These are phyloP conservation scores for Pachyramphus minor DNA, from an alignment of 2,113 vertebrate species.

Conservation along the genomic window DNA sequence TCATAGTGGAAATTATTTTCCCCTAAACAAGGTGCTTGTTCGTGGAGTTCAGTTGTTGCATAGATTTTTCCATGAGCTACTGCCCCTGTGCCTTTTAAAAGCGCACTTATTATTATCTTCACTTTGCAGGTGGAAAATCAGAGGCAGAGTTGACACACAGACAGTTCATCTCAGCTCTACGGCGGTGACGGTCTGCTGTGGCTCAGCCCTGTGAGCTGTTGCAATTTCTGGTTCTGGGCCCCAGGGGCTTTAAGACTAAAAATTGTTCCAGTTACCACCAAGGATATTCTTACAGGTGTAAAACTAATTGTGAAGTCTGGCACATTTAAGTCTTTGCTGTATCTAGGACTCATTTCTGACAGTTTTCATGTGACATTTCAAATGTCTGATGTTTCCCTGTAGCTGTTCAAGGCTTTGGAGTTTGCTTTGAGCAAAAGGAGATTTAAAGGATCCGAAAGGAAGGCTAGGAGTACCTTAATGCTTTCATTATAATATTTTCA, in stretches of 20 bases:
- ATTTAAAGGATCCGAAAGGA: not conserved
- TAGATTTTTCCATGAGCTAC: not conserved
- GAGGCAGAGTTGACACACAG: not conserved
- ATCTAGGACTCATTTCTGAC: not conserved
- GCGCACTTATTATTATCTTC: not conserved
- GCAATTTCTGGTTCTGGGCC: not conserved
- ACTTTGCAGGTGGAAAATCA: not conserved
- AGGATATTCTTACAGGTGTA: not conserved
- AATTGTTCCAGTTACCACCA: not conserved
- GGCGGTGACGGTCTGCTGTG: not conserved
- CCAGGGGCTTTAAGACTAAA: not conserved
- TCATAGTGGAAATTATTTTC: not conserved
- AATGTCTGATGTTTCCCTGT: not conserved
- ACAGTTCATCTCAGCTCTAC: not conserved
- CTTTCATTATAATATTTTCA: not conserved
- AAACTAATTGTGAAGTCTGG: not conserved
- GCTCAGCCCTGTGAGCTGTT: not conserved
- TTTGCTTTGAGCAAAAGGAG: not conserved
- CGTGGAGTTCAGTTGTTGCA: not conserved
- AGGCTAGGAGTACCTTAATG: not conserved
- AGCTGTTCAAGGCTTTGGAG: not conserved
- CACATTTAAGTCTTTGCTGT: not conserved
- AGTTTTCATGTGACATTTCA: not conserved
- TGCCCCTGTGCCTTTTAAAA: not conserved
- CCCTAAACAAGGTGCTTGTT: not conserved